These are phyloP conservation scores for Amyelois transitella DNA, from an alignment of 1,140 invertebrate genomes.

Conservation along the genomic window DNA sequence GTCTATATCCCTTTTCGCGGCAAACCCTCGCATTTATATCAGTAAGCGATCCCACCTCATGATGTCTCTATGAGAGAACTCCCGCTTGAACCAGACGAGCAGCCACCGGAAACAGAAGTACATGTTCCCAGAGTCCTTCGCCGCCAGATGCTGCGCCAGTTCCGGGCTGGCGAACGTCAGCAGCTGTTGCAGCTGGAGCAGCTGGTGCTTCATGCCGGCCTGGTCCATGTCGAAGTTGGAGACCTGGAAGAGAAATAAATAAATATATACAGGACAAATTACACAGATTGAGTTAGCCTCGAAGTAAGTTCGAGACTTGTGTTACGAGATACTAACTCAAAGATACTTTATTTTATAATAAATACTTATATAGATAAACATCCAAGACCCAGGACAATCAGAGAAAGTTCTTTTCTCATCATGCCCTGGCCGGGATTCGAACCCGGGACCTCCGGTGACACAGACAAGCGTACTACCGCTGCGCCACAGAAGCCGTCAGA, in stretches of 20 bases:
- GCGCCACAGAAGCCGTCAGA: no score
- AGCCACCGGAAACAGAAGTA: conserved; percentile 99
- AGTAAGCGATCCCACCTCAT: conserved; percentile 69
- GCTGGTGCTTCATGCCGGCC: conserved; percentile 95
- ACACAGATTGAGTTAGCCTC: no score
- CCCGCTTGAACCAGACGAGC: conserved; percentile 88
- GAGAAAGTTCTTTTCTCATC: no score
- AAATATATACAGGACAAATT: background rate
- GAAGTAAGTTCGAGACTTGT: no score
- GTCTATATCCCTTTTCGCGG: no score
- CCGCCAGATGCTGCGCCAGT: conserved; percentile 89
- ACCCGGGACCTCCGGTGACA: no score
- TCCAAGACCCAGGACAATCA: no score
- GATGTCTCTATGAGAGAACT: conserved; percentile 84
- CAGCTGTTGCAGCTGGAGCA: conserved; percentile 88
- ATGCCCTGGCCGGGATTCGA: no score
- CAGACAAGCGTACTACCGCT: no score
- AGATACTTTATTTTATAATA: no score
- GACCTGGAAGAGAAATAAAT: conserved; percentile 72
- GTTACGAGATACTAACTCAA: no score
- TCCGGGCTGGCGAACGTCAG: conserved; percentile 88
- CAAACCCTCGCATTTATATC: background rate
- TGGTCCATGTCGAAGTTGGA: conserved; percentile 99
- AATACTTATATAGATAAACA: no score
- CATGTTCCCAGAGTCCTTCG: conserved; percentile 97